Conservation (phyloP, 2,888 invertebrate genomes). For the Idaea aversata region DNA sequence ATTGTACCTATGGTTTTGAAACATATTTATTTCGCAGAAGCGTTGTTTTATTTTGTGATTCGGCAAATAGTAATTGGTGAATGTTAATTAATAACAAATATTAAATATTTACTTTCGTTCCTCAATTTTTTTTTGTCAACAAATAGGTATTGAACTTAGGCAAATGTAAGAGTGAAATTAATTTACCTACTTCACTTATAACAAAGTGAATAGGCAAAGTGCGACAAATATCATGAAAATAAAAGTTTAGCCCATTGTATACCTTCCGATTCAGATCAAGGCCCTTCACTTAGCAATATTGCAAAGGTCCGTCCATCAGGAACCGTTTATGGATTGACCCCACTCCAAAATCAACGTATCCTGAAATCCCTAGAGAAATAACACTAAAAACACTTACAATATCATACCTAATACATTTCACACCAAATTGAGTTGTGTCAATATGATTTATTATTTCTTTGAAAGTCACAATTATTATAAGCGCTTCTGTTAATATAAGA, state of each 20-base stretch:
- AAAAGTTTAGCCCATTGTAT: neutral
- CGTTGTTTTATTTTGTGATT: too few species aligned
- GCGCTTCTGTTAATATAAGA: too few species aligned
- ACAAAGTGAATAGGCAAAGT: too few species aligned
- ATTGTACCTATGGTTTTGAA: too few species aligned
- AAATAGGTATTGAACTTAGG: too few species aligned
- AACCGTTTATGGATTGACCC: neutral
- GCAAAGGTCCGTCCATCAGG: neutral
- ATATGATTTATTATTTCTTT: neutral
- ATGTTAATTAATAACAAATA: too few species aligned
- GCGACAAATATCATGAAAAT: neutral
- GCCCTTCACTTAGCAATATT: neutral
- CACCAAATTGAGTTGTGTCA: neutral
- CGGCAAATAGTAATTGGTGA: too few species aligned
- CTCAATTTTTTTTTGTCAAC: too few species aligned
- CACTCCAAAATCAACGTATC: neutral
- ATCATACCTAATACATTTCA: neutral
- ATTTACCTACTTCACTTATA: too few species aligned
- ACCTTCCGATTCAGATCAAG: neutral
- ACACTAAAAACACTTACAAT: neutral
- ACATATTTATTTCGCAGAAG: too few species aligned
- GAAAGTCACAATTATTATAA: neutral
- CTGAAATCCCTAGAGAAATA: neutral
- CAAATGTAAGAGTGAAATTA: too few species aligned
- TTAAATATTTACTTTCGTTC: too few species aligned